Base-by-base conservation (phyloP, 2,888 invertebrate species). In the Macaria liturata region DNA sequence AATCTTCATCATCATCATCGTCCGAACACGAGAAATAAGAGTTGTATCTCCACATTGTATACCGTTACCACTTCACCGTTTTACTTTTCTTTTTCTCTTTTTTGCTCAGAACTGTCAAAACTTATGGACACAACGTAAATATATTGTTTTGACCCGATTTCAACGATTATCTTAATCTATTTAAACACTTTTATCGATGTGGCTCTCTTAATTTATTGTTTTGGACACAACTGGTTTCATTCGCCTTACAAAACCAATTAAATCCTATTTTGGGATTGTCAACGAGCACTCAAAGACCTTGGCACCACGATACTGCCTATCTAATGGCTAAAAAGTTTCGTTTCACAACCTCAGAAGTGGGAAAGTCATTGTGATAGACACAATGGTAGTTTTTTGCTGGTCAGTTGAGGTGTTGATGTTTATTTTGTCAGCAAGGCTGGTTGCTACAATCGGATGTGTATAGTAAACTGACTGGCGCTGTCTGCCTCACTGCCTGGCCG, bases 21-120 rank as follows among this genome's bases (percentile, higher is more conserved):
- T 79, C 80, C 0, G 78, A 76, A 65, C 66, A 75, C 9, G 81
- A 68, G 45, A 74, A 75, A 55, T 78, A 77, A 30, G 81, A 75
- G 37, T 78, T 74, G 57, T 80, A 79, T 59, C 81, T 75, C 58
- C 81, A 83, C 88, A 88, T 89, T 70, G 32, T 54, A 20, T 37
- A 37, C 34, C 34, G 34, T 37, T 37, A 37, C 0, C 61, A 55
- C 55, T 51, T 55, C 37, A 49, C 51, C 46, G 3, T 45, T 9
- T 9, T 37, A 44, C 37, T 37, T 9, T 34, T 20, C 20, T 20
- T 20, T 20, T 20, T 20, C 20, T 20, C 20, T 20, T 20, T 20
- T 20, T 20, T 20, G 20, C 20, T 20, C 20, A 20, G 20, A 20
- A 20, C 20, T 20, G 20, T 20, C 20, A 20, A 20, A 20, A 20